Conservation (phyloP, 1,140 invertebrate species). For the Drosophila rufa region DNA sequence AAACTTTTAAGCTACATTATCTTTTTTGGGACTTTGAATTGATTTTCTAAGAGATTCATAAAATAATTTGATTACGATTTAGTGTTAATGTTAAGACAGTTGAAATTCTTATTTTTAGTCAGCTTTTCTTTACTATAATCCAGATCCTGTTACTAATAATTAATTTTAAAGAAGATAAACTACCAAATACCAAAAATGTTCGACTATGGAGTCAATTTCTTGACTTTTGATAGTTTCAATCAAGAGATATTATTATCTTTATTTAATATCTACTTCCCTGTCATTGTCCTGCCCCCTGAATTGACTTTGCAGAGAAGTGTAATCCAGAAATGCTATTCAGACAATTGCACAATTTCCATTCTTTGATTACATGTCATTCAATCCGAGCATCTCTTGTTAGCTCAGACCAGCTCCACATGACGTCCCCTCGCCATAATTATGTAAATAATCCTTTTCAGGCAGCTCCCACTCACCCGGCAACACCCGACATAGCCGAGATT, state of each 20-base stretch:
- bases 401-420: constrained; percentile 26
- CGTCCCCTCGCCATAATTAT: constrained; percentile 42
- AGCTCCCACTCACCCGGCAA: background rate
- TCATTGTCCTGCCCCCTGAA: background rate
- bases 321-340: constrained; percentile 26
- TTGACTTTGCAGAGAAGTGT: background rate
- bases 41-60: too few species aligned
- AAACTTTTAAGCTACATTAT: background rate
- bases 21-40: background rate
- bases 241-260: background rate
- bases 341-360: constrained; percentile 49
- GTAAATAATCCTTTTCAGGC: constrained; percentile 59
- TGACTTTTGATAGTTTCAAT: background rate
- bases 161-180: too few species aligned
- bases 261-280: background rate
- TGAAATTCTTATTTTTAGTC: too few species aligned
- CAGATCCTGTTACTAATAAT: background rate
- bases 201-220: too few species aligned
- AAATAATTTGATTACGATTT: too few species aligned
- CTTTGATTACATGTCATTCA: constrained; percentile 40
- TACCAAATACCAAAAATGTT: background rate
- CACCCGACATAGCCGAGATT: constrained; percentile 39
- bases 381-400: constrained; percentile 45
- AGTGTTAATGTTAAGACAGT: background rate
- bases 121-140: background rate